Conservation (phyloP, 1,140 invertebrate species). For the Caenorhabditis remanei region DNA sequence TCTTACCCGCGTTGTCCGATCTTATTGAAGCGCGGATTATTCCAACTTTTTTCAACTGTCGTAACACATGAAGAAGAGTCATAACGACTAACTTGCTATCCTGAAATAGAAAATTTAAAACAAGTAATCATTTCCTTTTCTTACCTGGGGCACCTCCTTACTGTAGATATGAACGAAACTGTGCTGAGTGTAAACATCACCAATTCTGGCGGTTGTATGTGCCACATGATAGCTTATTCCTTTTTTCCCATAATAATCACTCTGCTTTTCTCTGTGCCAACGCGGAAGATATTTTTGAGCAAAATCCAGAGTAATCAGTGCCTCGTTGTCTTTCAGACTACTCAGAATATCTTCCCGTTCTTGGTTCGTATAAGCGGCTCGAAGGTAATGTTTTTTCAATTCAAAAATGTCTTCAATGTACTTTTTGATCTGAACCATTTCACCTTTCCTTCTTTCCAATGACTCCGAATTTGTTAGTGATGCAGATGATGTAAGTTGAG, state of each 20-base stretch:
- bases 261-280: neutral
- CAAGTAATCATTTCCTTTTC: neutral
- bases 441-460: neutral
- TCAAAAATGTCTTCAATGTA: neutral
- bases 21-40: too few relatives aligned
- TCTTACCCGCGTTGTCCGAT: neutral
- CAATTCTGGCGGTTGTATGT: neutral
- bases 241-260: neutral
- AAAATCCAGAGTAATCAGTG: neutral
- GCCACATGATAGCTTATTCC: neutral
- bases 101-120: neutral
- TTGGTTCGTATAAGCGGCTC: neutral
- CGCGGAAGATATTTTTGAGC: neutral
- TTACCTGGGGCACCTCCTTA: neutral
- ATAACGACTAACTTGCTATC: neutral
- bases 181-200: neutral
- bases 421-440: neutral
- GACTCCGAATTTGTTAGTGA: too few relatives aligned
- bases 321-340: neutral
- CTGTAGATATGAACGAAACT: neutral
- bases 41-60: neutral
- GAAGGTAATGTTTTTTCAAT: neutral
- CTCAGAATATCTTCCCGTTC: neutral
- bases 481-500: too few relatives aligned
- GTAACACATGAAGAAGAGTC: neutral